Base-by-base conservation (phyloP, 2,113 vertebrate species). In the Oreochromis spilurus region DNA sequence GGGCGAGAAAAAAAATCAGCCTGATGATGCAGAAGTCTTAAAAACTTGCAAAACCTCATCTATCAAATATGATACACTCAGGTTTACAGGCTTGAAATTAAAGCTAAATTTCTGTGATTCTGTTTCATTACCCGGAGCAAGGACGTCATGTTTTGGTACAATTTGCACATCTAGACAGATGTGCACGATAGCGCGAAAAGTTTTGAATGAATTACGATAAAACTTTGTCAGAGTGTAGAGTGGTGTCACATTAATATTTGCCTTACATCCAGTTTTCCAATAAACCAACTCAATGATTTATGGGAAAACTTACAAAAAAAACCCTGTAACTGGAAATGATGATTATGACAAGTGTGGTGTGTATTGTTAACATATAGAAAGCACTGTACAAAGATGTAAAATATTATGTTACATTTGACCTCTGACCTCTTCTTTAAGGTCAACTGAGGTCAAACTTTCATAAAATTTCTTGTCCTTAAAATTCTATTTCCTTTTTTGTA, bases 261-360 rank as follows among this genome's bases (percentile, higher is more conserved):
- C 60, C 9, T 36, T 38, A n/a, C 10, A 65, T n/a, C 34, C 60
- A 36, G 17, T 65, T 65, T 65, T 65, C 31, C 31, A 65, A 36
- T 62, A 62, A 62, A 62, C 34, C 16, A 7, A 19, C 29, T 19
- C 16, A 34, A 34, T 62, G 29, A 34, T 62, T n/a, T 62, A 36
- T n/a, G 36, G 60, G 31, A 65, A 65, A 65, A 65, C 60, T 36
- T 36, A 11, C 9, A 3, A 36, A 36, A 62, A 31, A 34, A 60
- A 0, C 1, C 26, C 9, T n/a, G 17, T 5, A 65, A 36, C 60
- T 12, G 10, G 31, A n/a, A 65, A n/a, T 38, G 4, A 65, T 65
- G 58, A 36, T 62, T 62, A n/a, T 62, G 31, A n/a, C 5, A 62
- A 36, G 58, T 36, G 58, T 62, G 17, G 58, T 62, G 31, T 65